Conservation (phyloP, 2,888 invertebrate genomes). For the Erebia epiphron region DNA sequence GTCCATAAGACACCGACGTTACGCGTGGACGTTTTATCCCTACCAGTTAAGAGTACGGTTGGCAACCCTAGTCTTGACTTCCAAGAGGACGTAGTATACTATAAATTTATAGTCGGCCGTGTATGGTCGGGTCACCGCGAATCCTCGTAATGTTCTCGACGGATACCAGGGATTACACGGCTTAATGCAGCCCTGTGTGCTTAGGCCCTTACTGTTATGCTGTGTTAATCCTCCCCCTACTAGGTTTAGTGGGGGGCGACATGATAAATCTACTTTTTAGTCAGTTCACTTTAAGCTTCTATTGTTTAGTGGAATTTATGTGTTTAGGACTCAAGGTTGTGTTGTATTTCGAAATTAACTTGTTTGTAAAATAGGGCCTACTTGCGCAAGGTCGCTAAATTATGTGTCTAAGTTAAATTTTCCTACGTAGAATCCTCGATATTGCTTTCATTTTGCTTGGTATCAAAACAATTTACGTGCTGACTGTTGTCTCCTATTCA, state of each 20-base stretch:
- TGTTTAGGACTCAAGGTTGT: not conserved
- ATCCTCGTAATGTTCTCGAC: conserved; percentile 30
- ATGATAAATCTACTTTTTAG: conserved; percentile 23
- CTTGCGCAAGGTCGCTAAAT: no score
- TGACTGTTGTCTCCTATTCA: no score
- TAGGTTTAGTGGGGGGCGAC: conserved; percentile 15
- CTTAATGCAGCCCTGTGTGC: conserved; percentile 49
- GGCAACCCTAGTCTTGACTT: not conserved
- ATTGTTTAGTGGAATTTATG: not conserved
- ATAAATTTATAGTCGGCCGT: conserved; percentile 21
- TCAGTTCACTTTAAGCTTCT: conserved; percentile 3
- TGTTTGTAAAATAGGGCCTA: no score
- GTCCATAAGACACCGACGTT: no score
- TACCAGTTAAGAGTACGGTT: no score
- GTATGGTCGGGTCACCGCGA: conserved; percentile 32
- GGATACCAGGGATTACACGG: conserved; percentile 41
- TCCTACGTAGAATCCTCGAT: no score
- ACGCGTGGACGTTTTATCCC: no score
- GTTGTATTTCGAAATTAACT: no score
- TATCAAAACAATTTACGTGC: no score
- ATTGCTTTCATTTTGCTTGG: no score
- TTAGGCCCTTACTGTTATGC: conserved; percentile 55
- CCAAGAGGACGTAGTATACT: not conserved
- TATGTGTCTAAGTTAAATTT: no score
- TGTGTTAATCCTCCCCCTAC: conserved; percentile 36